A percentile compares a stretch with the other conserved stretches of the same genome.
These are phyloP conservation scores for Eilema depressum DNA, from an alignment of 2,888 invertebrate genomes.

Conservation along the genomic window DNA sequence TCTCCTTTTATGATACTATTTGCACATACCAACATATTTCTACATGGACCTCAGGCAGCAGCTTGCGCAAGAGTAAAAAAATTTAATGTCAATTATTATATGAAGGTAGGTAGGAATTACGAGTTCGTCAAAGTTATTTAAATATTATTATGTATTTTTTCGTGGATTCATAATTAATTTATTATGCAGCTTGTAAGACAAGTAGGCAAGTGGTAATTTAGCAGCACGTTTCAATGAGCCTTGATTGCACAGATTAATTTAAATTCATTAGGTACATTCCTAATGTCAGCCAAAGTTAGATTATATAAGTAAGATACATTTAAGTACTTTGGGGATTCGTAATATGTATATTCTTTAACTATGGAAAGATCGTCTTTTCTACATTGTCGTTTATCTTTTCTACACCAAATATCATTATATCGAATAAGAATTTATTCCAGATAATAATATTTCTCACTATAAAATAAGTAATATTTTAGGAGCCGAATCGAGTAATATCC, in stretches of 20 bases:
- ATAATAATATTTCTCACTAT: too few relatives aligned
- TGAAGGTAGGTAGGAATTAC: conserved; percentile 34
- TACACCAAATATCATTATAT: not conserved
- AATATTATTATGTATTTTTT: conserved; percentile 17
- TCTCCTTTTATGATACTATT: conserved; percentile 68
- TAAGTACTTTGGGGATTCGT: not conserved
- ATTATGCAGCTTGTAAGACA: not conserved
- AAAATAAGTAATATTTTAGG: too few relatives aligned
- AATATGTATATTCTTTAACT: not conserved
- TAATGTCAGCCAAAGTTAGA: not conserved
- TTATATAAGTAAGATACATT: too few relatives aligned
- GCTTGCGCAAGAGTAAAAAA: conserved; percentile 52
- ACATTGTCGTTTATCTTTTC: too few relatives aligned
- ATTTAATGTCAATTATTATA: conserved; percentile 44
- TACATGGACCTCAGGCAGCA: conserved; percentile 41
- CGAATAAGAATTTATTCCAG: not conserved
- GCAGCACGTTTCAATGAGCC: not conserved
- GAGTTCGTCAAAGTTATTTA: conserved; percentile 19
- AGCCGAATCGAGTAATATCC: too few relatives aligned
- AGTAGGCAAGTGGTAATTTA: not conserved
- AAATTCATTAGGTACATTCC: not conserved
- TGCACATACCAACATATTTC: conserved; percentile 59
- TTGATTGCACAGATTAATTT: not conserved
- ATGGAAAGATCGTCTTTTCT: too few relatives aligned
- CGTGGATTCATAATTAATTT: not conserved